Base-by-base conservation (phyloP, 1,140 invertebrate genomes). In the Atta cephalotes region DNA sequence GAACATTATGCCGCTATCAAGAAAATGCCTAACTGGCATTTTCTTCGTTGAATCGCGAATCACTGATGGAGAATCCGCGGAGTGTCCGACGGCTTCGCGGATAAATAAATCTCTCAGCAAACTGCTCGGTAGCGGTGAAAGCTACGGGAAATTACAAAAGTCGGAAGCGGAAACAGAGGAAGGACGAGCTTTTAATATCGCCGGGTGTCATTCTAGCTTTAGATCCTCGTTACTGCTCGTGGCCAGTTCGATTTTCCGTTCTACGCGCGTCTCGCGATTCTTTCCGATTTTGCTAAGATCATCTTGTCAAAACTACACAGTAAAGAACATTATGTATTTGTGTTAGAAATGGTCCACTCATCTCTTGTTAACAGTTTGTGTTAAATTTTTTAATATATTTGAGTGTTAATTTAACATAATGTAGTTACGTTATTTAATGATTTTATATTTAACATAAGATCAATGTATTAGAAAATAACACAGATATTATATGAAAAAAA, bases 91-190 rank as follows among this genome's bases (percentile, higher is more conserved):
- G 58, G 71, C 72, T 78, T 84, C 63, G 84, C 84, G 81, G 89
- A 90, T 91, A 91, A 91, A 90, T 91, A 91, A 91, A 90, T 91
- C 89, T 72, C 78, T 79, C 89, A 78, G 66, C 65, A 51, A 79
- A 87, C 86, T 85, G 77, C 63, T 72, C 72, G 63, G 56, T 85
- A 60, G 77, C 87, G 35, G 68, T 93, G 93, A 92, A 92, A 93
- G 92, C 93, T 92, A 92, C 92, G 93, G 94, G 94, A 94, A 95
- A 95, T 95, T 94, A 94, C 93, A 95, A 95, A 95, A 94, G 94
- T 95, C 94, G 94, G 94, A 94, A 94, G 91, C 92, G 93, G 93
- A 94, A 92, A 92, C 90, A 92, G 90, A 88, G 92, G 92, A 93
- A 92, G 92, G 91, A 92, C 92, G 92, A 91, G 93, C 93, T 94